Evolutionary conservation across 2,113 vertebrate species (phyloP).

Genomic region (Maccullochella peelii): DNA sequence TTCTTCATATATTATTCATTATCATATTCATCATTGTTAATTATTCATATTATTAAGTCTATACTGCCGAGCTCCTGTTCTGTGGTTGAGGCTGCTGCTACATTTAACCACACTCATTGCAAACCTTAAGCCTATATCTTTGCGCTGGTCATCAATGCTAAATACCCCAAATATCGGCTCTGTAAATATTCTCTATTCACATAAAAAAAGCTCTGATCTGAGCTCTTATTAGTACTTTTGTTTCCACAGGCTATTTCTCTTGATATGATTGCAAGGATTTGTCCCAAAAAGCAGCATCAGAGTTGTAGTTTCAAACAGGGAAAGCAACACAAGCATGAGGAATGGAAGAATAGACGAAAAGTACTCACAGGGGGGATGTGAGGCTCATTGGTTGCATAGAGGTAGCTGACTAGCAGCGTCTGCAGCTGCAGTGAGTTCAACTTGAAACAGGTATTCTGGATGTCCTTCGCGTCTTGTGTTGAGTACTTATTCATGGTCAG

Average conservation of each 20-base stretch:
- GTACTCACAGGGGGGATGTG: constrained; percentile 89
- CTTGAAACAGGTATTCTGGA: constrained; percentile 93
- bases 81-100: neutral
- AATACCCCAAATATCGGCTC: neutral
- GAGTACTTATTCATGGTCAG: constrained; percentile 94
- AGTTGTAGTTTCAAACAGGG: neutral
- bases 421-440: constrained; percentile 92
- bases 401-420: constrained; percentile 88
- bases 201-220: neutral
- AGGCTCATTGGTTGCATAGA: constrained; percentile 90
- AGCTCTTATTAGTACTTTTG: neutral
- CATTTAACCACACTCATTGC: neutral
- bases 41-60: constrained; percentile 56
- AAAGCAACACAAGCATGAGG: neutral
- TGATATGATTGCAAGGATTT: neutral
- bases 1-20: constrained; percentile 59
- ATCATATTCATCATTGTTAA: constrained; percentile 52
- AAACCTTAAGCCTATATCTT: neutral
- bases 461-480: constrained; percentile 85
- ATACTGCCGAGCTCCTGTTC: constrained; percentile 24
- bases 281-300: neutral
- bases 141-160: neutral
- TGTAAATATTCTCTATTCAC: neutral
- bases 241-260: neutral
- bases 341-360: neutral